A percentile compares a stretch with the other conserved stretches of the same genome.
Evolutionary conservation across 2,113 vertebrate species (phyloP).

Genomic region (Megalops atlanticus): DNA sequence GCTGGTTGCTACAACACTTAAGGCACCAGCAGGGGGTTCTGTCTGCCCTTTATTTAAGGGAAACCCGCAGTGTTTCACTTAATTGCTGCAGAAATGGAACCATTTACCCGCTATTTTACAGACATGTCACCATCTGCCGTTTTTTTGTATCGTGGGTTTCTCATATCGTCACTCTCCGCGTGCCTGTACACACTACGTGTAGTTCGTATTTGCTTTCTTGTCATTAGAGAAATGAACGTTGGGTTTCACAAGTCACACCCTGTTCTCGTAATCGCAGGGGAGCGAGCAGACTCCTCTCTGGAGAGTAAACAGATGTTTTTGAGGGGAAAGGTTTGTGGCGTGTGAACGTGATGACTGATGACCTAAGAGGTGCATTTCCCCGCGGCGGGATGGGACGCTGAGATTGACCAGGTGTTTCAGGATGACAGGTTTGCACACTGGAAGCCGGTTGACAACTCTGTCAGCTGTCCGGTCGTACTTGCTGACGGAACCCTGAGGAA

Average conservation of each 20-base stretch:
- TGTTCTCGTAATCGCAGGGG: background rate
- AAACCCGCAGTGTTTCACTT: background rate
- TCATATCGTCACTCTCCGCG: background rate
- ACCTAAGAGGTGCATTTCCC: no score
- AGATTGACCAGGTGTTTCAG: no score
- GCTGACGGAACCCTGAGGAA: background rate
- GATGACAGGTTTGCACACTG: no score
- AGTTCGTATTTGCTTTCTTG: background rate
- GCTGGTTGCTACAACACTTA: no score
- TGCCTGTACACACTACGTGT: background rate
- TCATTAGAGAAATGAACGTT: background rate
- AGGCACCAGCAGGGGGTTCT: background rate
- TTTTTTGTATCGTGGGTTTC: background rate
- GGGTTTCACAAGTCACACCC: background rate
- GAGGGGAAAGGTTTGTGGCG: no score
- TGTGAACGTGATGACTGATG: no score
- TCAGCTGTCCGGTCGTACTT: background rate
- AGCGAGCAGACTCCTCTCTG: no score
- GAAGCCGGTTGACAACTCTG: background rate
- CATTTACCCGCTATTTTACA: background rate
- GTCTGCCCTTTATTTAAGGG: slow-evolving; percentile 1
- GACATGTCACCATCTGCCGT: background rate
- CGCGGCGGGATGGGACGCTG: no score
- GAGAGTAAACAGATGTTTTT: no score
- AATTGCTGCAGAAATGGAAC: background rate